Base-by-base conservation (phyloP, 2,797 vertebrate genomes). In the Lerista edwardsae region DNA sequence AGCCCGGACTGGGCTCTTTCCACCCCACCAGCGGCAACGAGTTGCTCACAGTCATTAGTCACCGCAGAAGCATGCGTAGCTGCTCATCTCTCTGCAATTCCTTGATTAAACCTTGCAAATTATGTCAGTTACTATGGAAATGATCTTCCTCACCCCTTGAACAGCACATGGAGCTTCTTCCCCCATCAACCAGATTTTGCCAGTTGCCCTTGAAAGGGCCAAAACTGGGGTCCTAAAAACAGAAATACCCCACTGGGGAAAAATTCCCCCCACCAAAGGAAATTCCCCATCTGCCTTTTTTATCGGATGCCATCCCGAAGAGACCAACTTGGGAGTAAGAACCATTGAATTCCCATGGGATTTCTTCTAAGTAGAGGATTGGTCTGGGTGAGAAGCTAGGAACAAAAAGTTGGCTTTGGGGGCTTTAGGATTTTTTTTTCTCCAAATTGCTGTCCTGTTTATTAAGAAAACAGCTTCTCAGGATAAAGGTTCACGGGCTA, bases 401-500 rank as follows among this genome's bases (percentile, higher is more conserved):
- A 10, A 55, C 51, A 55, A 55, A 55, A 55, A 55, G 39, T 44
- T 27, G 25, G 39, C 29, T 39, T 79, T 61, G 59, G 19, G 59
- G 21, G 21, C 47, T 51, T 51, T 51, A 25, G 59, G 59, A 25
- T 23, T 74, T 84, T 2, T 39, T 80, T 73, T 61, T 55, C 73
- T 61, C 72, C 57, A 75, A 91, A 11, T 39, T 12, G 91, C 77
- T 86, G 41, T 47, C 78, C 47, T 27, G 64, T 84, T 90, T 90
- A 88, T 90, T 93, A 85, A 88, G 64, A 86, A 84, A 87, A 83
- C 65, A 90, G 36, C 51, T 87, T 72, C 83, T 64, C 19, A 4
- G 73, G 68, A 90, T 88, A 82, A 92, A 90, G 64, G 71, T 88
- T 93, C 90, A 83, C 86, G 72, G 80, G 87, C 21, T 84, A 17